Evolutionary conservation across 2,113 vertebrate genomes (phyloP), one percentile per base, ranked within the genome.

Genomic region (Tympanuchus pallidicinctus): DNA sequence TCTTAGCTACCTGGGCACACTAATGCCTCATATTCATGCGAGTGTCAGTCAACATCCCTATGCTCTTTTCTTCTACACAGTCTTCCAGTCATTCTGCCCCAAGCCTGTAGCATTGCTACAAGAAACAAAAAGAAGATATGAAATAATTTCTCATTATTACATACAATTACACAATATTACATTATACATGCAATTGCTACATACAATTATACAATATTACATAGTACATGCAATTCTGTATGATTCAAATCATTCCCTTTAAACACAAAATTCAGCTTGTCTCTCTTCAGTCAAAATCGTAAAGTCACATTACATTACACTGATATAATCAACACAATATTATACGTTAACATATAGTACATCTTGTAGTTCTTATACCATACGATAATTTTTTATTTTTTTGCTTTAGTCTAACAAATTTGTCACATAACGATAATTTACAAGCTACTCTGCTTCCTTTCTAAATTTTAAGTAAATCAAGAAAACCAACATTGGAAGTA

Each of bases 251-350:
- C 13, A 36, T 63, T 82, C 10, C 22, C 4, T 61, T 69, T 43
- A 89, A 92, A 85, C 72, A 18, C 15, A 84, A 89, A 87, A 64
- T 65, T 79, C 40, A 75, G 12, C 25, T 67, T 59, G 8, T 12
- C 13, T 91, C 88, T 87, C 34, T 84, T 79, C 20, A 75, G 17
- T 32, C 47, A 6, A 15, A 86, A 63, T 65, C 65, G 5, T 24
- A 88, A 78, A 70, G 86, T 82, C 5, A 3, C 45, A 72, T 54
- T 28, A 32, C 30, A 50, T 38, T 66, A 36, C 45, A 47, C 11
- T 50, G 10, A 21, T 72, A 60, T 60, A 22, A 15, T 54, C 2
- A 40, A 45, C 64, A 9, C 48, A 34, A 8, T 79, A 54, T 21
- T 3, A 0, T 47, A 18, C 32, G 40, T 3, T 59, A 80, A 11